Evolutionary conservation across 1,140 invertebrate species (phyloP), one percentile per base, ranked within the genome.

Genomic region (Platorchestia sp.): DNA sequence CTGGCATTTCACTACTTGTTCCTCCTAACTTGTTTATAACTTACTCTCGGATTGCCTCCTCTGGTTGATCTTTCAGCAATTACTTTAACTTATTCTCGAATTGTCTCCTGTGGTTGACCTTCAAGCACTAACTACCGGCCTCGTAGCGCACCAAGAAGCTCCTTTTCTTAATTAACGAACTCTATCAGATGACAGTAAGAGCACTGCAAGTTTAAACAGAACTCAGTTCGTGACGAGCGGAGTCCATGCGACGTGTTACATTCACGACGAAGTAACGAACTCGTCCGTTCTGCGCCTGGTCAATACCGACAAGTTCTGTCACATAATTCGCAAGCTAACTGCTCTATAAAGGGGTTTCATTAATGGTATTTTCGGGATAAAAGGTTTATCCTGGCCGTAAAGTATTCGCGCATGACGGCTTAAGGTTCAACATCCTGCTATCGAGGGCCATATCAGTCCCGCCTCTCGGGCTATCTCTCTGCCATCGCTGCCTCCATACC

Each of bases 271-370:
- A 22, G 27, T 36, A 75, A 75, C 59, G 59, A 75, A 10, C 1
- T 10, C 59, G 59, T 51, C 59, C 59, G 59, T 75, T 75, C 14
- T 27, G 59, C 59, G 36, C 7, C 87, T 89, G 43, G 41, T 89
- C 87, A 89, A 89, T 89, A 89, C 87, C 87, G 87, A 89, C 87
- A 89, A 10, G 42, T 89, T 89, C 87, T 89, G 87, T 89, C 87
- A 89, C n/a, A 89, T 89, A 89, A 89, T 89, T 89, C 87, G n/a
- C 41, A 42, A 75, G 87, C 41, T 89, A 89, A 89, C 36, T 41
- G 87, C 87, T 44, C 87, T 89, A 89, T 89, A 43, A 89, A 89
- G 87, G 87, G 43, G n/a, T 89, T 89, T 89, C n/a, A 89, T 89
- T 89, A 44, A 89, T 89, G 87, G 87, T 89, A 89, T 89, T 89